Evolutionary conservation across 2,888 invertebrate species (phyloP).

Genomic region (Rhaphigaster nebulosa): DNA sequence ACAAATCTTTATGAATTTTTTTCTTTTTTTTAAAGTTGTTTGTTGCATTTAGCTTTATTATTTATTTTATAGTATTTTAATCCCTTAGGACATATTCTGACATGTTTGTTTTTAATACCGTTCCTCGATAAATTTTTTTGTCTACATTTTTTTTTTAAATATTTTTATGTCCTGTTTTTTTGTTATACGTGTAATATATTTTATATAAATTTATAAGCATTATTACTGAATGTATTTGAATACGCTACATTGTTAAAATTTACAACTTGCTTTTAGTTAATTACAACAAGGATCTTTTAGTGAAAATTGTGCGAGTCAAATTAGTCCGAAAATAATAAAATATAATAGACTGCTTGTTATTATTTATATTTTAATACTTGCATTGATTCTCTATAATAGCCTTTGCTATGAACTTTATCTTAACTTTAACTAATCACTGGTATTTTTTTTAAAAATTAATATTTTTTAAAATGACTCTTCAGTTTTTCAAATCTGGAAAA

Average conservation of each 20-base stretch:
- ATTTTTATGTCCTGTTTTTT: background rate
- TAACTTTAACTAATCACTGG: background rate
- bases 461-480: background rate
- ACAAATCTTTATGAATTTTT: conserved; percentile 16
- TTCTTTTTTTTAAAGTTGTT: conserved; percentile 1
- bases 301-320: background rate
- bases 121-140: background rate
- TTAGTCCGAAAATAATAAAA: conserved; percentile 31
- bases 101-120: conserved; percentile 19
- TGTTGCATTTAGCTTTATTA: conserved; percentile 14
- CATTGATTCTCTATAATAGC: conserved; percentile 24
- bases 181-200: background rate
- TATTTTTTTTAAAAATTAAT: background rate
- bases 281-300: conserved; percentile 14
- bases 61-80: conserved; percentile 34
- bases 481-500: background rate
- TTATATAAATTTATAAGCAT: background rate
- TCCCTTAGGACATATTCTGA: background rate
- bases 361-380: conserved; percentile 19
- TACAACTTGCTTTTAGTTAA: conserved; percentile 18
- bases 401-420: background rate
- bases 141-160: background rate
- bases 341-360: conserved; percentile 47
- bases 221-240: background rate
- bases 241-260: conserved; percentile 19